These are phyloP conservation scores for Pseudochromis fuscus DNA, from an alignment of 2,797 vertebrate genomes.

Conservation along the genomic window DNA sequence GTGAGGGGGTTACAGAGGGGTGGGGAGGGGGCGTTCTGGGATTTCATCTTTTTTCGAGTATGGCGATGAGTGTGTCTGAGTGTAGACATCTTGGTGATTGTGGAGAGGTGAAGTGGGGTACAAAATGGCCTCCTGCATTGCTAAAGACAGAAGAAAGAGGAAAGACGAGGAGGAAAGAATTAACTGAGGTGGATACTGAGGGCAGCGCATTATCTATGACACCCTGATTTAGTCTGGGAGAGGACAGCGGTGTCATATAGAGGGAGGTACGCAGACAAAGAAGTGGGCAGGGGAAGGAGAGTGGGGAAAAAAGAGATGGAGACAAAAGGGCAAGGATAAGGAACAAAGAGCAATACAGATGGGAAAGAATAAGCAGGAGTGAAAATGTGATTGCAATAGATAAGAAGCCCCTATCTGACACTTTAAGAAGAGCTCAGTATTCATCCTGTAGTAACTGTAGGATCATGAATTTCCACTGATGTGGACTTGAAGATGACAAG, in stretches of 20 bases:
- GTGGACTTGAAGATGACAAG: constrained; percentile 59
- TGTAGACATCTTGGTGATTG: constrained; percentile 52
- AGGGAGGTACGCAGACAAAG: neutral
- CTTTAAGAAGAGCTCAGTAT: constrained; percentile 36
- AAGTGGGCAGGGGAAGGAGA: constrained; percentile 3
- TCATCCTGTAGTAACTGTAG: constrained; percentile 42
- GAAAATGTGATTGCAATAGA: constrained; percentile 47
- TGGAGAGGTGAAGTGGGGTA: constrained; percentile 41
- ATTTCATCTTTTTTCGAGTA: constrained; percentile 41
- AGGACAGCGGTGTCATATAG: constrained; percentile 11
- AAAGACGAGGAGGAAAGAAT: constrained; percentile 22
- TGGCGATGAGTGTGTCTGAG: constrained; percentile 46
- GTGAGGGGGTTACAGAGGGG: constrained; percentile 14
- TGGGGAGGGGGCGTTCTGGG: too few species aligned
- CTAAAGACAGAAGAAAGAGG: constrained; percentile 38
- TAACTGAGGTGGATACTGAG: constrained; percentile 40
- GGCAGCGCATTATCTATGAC: constrained; percentile 41
- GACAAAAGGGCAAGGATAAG: constrained; percentile 5
- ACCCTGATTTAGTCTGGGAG: constrained; percentile 49
- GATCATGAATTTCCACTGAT: constrained; percentile 49
- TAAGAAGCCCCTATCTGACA: constrained; percentile 32
- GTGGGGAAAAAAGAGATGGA: constrained; percentile 5
- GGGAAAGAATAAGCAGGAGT: neutral
- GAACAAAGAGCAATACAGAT: constrained; percentile 15
- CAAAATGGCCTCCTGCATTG: constrained; percentile 61